Conservation (phyloP, 92 coral and sea anemone species). For the Epizoanthus scotinus region DNA sequence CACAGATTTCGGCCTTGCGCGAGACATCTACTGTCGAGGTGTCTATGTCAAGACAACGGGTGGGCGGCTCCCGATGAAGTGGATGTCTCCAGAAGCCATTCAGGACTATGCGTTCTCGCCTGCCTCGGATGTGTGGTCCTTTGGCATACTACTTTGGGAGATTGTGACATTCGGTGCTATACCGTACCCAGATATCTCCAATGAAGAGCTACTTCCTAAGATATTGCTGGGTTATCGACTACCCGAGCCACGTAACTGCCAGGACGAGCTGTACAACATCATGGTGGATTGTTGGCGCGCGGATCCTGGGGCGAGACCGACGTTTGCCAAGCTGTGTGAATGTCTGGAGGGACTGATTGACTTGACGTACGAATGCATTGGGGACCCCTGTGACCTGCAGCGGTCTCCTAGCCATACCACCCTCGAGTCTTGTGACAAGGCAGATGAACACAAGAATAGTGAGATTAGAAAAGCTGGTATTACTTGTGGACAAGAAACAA, state of each 20-base stretch:
- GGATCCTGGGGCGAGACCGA: slow-evolving; percentile 2
- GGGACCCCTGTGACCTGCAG: neutral
- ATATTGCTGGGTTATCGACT: neutral
- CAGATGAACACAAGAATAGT: no score
- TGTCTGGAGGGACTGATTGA: neutral
- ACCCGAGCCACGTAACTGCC: neutral
- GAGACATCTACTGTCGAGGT: neutral
- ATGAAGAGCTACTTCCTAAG: neutral
- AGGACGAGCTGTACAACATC: neutral
- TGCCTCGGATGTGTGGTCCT: slow-evolving; percentile 3
- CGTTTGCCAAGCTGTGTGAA: neutral
- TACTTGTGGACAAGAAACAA: no score
- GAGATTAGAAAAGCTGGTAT: no score
- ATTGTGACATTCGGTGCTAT: neutral
- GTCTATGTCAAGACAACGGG: neutral
- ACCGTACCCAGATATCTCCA: neutral
- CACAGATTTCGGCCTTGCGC: neutral
- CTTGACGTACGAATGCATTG: neutral
- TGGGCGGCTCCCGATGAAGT: neutral
- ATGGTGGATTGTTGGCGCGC: slow-evolving; percentile 1
- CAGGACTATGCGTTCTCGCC: neutral
- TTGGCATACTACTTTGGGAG: neutral
- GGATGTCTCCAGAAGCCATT: slow-evolving; percentile 8
- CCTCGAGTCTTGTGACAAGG: neutral
- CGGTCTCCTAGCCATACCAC: neutral